Evolutionary conservation across 2,113 vertebrate genomes (phyloP), one percentile per base, ranked within the genome.

Genomic region (Catharus minimus): DNA sequence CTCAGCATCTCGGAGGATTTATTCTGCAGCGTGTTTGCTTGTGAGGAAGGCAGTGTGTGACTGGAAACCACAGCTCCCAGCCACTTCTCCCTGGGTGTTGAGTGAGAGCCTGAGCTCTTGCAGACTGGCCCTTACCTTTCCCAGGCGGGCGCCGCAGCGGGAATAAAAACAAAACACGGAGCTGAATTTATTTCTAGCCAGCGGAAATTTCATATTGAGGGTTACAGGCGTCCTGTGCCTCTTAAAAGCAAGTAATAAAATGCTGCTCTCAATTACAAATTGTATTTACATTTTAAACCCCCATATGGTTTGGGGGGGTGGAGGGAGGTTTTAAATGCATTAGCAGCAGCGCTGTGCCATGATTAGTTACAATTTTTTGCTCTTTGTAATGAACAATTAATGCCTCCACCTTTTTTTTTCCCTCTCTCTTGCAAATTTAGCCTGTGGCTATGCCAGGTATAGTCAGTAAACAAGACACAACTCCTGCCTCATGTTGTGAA

Each of bases 181-280:
- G 92, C 90, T 94, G 95, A 94, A 94, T 95, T 95, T 93, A 92
- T 95, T 95, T 76, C 74, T 32, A 90, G 95, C 93, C 95, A 95
- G 94, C 55, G 86, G 95, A 96, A 96, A 95, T 95, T 96, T 96
- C 95, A 94, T 92, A 93, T 95, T 93, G 93, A 95, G 90, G 93
- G 86, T 96, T 95, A 96, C 93, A 94, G 93, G 93, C 95, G 2
- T 92, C 91, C 92, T 92, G 95, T 95, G 95, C 95, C 95, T 96
- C 95, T 96, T 95, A 96, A 96, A 96, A 91, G 92, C 89, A 38
- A 92, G 95, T 93, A 95, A 95, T 96, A 94, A 96, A 96, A 95
- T 95, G 95, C 95, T 92, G 92, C 89, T 95, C 95, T 96, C 93
- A 94, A 95, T 96, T 95, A 95, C 93, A 94, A 93, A 94, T 91